Evolutionary conservation across 64 coral and sea anemone genomes (phyloP).

Genomic region (Stichodactyla helianthus): DNA sequence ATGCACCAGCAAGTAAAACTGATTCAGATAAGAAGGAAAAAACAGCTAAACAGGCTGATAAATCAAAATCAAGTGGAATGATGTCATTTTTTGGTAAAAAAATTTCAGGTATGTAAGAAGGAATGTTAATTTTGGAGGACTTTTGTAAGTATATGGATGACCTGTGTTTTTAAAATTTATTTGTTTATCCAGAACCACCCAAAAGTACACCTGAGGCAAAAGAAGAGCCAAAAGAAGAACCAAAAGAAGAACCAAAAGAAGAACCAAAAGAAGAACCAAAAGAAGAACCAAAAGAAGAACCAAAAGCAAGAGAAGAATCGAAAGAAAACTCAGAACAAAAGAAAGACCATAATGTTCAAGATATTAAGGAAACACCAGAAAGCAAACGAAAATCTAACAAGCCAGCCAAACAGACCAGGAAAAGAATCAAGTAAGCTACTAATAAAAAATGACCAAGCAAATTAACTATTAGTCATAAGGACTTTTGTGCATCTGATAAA

Average conservation of each 20-base stretch:
- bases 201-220: constrained; percentile 4
- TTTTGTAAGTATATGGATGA: not conserved
- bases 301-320: not conserved
- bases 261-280: constrained; percentile 11
- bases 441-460: not conserved
- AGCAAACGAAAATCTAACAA: not conserved
- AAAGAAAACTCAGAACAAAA: constrained; percentile 16
- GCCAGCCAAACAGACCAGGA: not conserved
- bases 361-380: constrained; percentile 1
- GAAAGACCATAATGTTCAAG: not conserved
- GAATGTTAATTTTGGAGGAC: not conserved
- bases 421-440: constrained; percentile 6
- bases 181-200: not conserved
- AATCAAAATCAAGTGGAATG: constrained; percentile 20
- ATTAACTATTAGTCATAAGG: no score
- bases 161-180: not conserved
- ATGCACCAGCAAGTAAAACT: constrained; percentile 2
- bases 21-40: not conserved
- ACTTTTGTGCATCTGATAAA: no score
- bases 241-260: constrained; percentile 15
- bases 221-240: constrained; percentile 2
- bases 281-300: not conserved
- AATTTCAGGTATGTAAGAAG: constrained; percentile 17
- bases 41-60: not conserved
- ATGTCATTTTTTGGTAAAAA: constrained; percentile 57